These are phyloP conservation scores for Homarus gammarus DNA, from an alignment of 2,888 invertebrate genomes.

Conservation along the genomic window DNA sequence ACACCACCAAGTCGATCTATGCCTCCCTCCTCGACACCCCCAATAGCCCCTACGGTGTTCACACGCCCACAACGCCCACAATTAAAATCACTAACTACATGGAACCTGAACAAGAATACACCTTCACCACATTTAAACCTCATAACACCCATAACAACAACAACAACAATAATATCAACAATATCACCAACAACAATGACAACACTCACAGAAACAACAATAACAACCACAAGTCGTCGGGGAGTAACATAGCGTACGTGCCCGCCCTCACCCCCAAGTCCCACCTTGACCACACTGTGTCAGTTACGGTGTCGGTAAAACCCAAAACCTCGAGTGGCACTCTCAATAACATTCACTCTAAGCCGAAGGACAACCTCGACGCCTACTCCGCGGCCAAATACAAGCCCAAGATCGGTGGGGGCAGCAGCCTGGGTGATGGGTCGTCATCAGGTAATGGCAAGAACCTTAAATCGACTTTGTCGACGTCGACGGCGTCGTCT, in stretches of 20 bases:
- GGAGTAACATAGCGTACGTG: conserved; percentile 47
- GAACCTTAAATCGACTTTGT: conserved; percentile 22
- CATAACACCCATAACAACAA: neutral
- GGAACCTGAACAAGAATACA: conserved; percentile 66
- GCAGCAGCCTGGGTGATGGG: conserved; percentile 4
- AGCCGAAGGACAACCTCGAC: conserved; percentile 53
- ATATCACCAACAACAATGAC: neutral
- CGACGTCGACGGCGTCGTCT: conserved; percentile 41
- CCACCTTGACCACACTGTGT: conserved; percentile 34
- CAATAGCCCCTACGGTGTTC: conserved; percentile 21
- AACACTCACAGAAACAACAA: neutral
- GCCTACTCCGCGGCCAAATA: conserved; percentile 48
- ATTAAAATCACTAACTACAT: conserved; percentile 59
- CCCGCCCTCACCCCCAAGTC: conserved; percentile 55
- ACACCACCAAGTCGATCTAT: neutral
- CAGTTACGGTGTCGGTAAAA: conserved; percentile 64
- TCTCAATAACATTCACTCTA: conserved; percentile 42
- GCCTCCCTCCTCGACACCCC: conserved; percentile 39
- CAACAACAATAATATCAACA: neutral
- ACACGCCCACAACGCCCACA: conserved; percentile 54
- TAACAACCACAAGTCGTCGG: neutral
- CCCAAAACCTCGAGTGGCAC: conserved; percentile 63
- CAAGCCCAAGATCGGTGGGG: conserved; percentile 45
- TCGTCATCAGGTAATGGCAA: conserved; percentile 22
- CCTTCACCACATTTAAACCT: conserved; percentile 73